Percentiles rank a stretch among this genome's conserved stretches.
phyloP scores from a whole-genome alignment of 2,888 invertebrate genomes.

The Nemotelus pantherinus region DNA sequence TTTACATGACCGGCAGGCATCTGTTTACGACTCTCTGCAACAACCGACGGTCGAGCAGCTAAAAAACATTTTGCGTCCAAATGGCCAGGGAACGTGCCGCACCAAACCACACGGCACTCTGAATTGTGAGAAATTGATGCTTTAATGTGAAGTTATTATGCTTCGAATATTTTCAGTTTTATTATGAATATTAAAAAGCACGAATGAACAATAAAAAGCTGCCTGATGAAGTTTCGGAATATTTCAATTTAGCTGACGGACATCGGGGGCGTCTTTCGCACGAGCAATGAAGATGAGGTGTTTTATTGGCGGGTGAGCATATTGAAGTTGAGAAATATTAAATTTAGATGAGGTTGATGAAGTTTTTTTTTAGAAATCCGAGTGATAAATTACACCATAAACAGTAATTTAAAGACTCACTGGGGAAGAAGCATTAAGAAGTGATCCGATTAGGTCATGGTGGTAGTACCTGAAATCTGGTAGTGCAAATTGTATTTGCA shows the following conservation, averaged over 20 bases:
- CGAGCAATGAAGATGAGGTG: too few species aligned
- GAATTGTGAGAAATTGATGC: constrained; percentile 2
- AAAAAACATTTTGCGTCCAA: not conserved
- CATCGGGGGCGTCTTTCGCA: too few species aligned
- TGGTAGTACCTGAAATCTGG: too few species aligned
- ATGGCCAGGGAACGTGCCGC: not conserved
- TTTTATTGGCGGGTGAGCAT: too few species aligned
- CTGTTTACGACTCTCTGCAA: constrained; percentile 22
- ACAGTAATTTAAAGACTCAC: too few species aligned
- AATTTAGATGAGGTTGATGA: too few species aligned
- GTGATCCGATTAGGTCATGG: too few species aligned
- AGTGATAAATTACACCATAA: too few species aligned
- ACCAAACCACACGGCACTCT: constrained; percentile 4
- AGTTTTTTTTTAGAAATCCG: too few species aligned
- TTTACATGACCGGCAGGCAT: constrained; percentile 22
- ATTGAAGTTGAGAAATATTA: too few species aligned
- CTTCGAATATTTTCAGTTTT: constrained; percentile 28
- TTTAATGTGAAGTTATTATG: constrained; percentile 20
- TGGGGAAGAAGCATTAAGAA: too few species aligned
- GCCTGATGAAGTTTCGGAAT: constrained; percentile 23
- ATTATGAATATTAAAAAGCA: constrained; percentile 28
- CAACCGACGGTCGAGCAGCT: not conserved
- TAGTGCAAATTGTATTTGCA: too few species aligned
- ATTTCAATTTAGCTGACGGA: constrained; percentile 21
- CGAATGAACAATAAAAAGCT: constrained; percentile 25